Base-by-base conservation (phyloP, 2,888 invertebrate species). In the Pandemis heparana region DNA sequence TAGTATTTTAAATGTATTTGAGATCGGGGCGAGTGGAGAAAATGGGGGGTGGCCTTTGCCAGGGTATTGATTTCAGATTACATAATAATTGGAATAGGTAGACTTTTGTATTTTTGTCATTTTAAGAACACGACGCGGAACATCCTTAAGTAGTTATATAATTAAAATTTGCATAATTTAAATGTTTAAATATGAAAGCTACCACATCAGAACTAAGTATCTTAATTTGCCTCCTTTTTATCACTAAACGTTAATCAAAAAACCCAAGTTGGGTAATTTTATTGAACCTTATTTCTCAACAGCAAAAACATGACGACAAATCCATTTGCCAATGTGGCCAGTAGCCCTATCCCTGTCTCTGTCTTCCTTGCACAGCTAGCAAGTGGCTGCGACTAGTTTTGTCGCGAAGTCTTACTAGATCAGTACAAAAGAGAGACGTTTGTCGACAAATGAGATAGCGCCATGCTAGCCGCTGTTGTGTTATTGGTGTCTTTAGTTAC, bases 401-500 rank as follows among this genome's bases (percentile, higher is more conserved):
- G 23, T 56, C 23, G 56, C 23, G 4, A 18, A 8, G 18, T 56
- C 56, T 51, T 6, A 48, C 23, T 23, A 56, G 23, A 23, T 12
- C 16, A 56, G 12, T 56, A 23, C 23, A 18, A 56, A 56, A 56
- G 23, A 23, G 23, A 18, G 12, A 23, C 23, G 53, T 8, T 0
- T 18, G 4, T 12, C 10, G 56, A 56, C 56, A 23, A 23, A 23
- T 23, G 56, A 56, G 56, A 18, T 12, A 56, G 4, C n/a, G 23
- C 23, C 23, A 56, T 56, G 56, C 56, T 56, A 56, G 56, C 12
- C 56, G 5, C 51, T 62, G 23, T 66, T 62, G 53, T 53, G n/a
- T 18, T 72, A 72, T 67, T 67, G 72, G 72, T 72, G 72, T 72
- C 53, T 67, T 51, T 38, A 72, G 72, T 72, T 72, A 72, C 72